Percentiles rank a stretch among this genome's conserved stretches.
These are phyloP conservation scores for Vulpes lagopus DNA, from an alignment of 2,113 vertebrate species.

Conservation along the genomic window DNA sequence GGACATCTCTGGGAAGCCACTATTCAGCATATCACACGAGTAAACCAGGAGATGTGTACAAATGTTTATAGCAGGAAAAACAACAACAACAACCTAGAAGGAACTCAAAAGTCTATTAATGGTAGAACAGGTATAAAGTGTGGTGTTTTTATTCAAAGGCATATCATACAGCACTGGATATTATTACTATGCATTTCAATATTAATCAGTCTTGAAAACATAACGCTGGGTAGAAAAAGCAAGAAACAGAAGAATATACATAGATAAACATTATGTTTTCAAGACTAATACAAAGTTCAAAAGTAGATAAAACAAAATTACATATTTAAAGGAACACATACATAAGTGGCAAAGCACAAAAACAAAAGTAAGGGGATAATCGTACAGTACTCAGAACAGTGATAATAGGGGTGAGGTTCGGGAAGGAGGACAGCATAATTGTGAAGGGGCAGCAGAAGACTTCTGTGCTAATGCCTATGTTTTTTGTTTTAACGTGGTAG, in stretches of 20 bases:
- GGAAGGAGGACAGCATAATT: not conserved
- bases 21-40: not conserved
- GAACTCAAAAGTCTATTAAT: not conserved
- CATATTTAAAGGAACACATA: not conserved
- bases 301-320: slow-evolving; percentile 41
- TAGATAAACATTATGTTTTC: not conserved
- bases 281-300: not conserved
- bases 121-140: not conserved
- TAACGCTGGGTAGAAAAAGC: slow-evolving; percentile 1
- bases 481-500: not conserved
- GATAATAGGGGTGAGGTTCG: not conserved
- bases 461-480: not conserved
- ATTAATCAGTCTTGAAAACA: slow-evolving; percentile 3
- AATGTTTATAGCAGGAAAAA: not conserved
- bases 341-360: not conserved
- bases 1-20: not conserved
- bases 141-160: not conserved
- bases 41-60: not conserved
- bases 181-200: not conserved
- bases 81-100: not conserved
- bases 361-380: not conserved
- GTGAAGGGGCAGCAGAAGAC: not conserved
- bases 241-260: not conserved
- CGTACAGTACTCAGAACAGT: not conserved
- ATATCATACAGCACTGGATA: not conserved